These are phyloP conservation scores for Cygnus olor DNA, from an alignment of 2,797 vertebrate genomes.

Conservation along the genomic window DNA sequence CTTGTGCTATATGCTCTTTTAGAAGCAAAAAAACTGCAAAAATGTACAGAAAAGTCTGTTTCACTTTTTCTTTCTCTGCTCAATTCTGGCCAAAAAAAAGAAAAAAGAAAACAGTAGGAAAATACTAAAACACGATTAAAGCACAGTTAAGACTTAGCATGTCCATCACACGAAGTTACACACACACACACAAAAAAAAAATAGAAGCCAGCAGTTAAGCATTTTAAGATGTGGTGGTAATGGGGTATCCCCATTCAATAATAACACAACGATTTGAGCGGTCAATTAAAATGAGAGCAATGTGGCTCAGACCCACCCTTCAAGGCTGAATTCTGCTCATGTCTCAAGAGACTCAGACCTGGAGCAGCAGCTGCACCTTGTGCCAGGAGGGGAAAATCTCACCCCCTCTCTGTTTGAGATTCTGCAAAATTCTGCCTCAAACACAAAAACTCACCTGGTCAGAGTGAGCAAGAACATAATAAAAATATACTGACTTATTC, in stretches of 20 bases:
- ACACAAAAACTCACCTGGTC: not conserved
- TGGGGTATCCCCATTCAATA: not conserved
- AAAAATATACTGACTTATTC: not conserved
- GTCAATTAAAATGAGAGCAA: not conserved
- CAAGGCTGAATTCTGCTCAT: rapidly evolving
- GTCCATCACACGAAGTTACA: not conserved
- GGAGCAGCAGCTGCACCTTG: not conserved
- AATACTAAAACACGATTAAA: not conserved
- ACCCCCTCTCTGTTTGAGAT: not conserved
- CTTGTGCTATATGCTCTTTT: not conserved
- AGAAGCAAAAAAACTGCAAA: not conserved
- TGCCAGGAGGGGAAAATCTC: rapidly evolving
- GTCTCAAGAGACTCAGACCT: not conserved
- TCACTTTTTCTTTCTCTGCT: not conserved
- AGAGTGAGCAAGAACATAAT: not conserved
- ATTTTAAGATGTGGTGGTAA: not conserved
- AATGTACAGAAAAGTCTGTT: not conserved
- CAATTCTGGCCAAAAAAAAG: not conserved
- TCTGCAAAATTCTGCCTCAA: not conserved
- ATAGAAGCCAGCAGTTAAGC: not conserved
- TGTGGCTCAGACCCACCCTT: not conserved
- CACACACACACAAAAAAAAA: not conserved
- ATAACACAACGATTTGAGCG: not conserved
- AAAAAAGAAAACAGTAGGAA: constrained; percentile 11
- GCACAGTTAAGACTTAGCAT: not conserved